Percentiles rank a stretch among this genome's conserved stretches.
Conservation (phyloP, 2,797 vertebrate genomes). For the Microctenopoma steveboyesi region DNA sequence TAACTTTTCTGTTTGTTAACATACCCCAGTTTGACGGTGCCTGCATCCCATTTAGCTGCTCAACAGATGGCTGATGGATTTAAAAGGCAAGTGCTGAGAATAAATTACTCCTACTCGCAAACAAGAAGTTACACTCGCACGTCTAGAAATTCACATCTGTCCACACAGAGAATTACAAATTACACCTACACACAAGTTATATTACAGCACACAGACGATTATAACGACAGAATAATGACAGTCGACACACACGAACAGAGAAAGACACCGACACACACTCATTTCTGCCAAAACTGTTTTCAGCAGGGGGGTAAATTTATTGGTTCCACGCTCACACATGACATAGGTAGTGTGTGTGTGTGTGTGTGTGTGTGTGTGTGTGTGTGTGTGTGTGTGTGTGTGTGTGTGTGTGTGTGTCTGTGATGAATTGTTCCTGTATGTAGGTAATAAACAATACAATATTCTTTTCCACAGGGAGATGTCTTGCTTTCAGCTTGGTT, state of each 20-base stretch:
- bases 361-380: slow-evolving; percentile 22
- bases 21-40: slow-evolving; percentile 22
- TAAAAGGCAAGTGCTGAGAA: slow-evolving; percentile 47
- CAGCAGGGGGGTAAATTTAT: slow-evolving; percentile 52
- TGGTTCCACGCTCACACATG: slow-evolving; percentile 35
- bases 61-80: slow-evolving; percentile 69
- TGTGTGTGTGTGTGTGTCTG: slow-evolving; percentile 8
- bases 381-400: slow-evolving; percentile 3
- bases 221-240: slow-evolving; percentile 33
- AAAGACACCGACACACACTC: slow-evolving; percentile 11
- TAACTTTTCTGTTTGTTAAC: slow-evolving; percentile 51
- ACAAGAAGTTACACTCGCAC: slow-evolving; percentile 28
- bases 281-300: slow-evolving; percentile 46
- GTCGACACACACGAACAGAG: slow-evolving; percentile 9
- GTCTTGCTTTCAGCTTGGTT: slow-evolving; percentile 30
- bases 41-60: slow-evolving; percentile 52
- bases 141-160: slow-evolving; percentile 23
- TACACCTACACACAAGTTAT: slow-evolving; percentile 33
- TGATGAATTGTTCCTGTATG: slow-evolving; percentile 58
- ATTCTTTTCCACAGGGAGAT: slow-evolving; percentile 46
- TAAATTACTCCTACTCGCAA: slow-evolving; percentile 67
- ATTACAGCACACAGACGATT: slow-evolving; percentile 24
- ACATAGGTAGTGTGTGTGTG: slow-evolving; percentile 30
- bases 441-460: slow-evolving; percentile 61
- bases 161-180: slow-evolving; percentile 33